phyloP scores from a whole-genome alignment of 2,113 vertebrate species.

The Chaenogobius annularis region DNA sequence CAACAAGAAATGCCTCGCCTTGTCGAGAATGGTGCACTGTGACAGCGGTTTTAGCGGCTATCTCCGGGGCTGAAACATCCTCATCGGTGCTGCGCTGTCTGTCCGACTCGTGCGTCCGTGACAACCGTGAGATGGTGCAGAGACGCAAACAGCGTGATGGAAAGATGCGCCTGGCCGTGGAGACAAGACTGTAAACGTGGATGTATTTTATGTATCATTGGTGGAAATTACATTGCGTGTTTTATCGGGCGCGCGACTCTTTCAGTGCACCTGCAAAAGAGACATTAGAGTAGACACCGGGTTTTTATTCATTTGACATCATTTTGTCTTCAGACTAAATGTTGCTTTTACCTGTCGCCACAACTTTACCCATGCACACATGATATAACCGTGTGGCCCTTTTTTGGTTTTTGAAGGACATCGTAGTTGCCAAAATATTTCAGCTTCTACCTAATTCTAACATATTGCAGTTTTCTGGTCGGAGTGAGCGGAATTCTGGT shows the following conservation, averaged over 20 bases:
- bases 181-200: slow-evolving; percentile 5
- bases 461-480: not conserved
- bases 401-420: too few species aligned
- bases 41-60: slow-evolving; percentile 13
- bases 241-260: slow-evolving; percentile 41
- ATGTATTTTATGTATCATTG: slow-evolving; percentile 16
- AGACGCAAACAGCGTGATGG: slow-evolving; percentile 36
- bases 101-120: slow-evolving; percentile 30
- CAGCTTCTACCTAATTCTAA: not conserved
- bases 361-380: too few species aligned
- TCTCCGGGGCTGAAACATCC: slow-evolving; percentile 41
- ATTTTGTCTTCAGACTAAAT: too few species aligned
- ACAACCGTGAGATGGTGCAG: slow-evolving; percentile 48
- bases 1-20: slow-evolving; percentile 1
- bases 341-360: too few species aligned
- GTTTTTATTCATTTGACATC: too few species aligned
- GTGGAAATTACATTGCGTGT: slow-evolving; percentile 10
- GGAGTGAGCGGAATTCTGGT: not conserved
- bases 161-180: slow-evolving; percentile 9
- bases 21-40: slow-evolving; percentile 1
- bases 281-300: not conserved
- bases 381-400: too few species aligned
- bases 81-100: slow-evolving; percentile 12
- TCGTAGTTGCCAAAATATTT: too few species aligned
- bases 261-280: slow-evolving; percentile 53